These are phyloP conservation scores for Pandemis corylana DNA, from an alignment of 2,888 invertebrate genomes.

Conservation along the genomic window DNA sequence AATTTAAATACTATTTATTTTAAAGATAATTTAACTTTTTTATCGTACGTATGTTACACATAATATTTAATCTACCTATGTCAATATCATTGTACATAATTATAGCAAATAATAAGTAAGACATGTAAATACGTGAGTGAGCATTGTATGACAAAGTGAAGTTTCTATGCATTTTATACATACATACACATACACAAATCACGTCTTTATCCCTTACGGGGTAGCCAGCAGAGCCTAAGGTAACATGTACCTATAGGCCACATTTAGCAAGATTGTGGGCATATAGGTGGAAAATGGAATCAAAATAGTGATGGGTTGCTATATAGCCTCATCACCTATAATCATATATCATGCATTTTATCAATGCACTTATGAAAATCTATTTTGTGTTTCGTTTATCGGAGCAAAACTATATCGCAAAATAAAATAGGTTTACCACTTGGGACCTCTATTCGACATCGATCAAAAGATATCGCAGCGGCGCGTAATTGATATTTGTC, in stretches of 20 bases:
- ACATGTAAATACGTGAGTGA: neutral
- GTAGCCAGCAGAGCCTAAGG: too few relatives aligned
- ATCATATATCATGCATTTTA: conserved; percentile 19
- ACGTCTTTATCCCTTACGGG: too few relatives aligned
- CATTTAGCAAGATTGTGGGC: too few relatives aligned
- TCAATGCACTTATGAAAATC: conserved; percentile 27
- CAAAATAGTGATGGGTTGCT: too few relatives aligned
- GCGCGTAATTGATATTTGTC: neutral
- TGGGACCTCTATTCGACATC: neutral
- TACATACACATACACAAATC: too few relatives aligned
- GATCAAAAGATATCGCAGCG: neutral
- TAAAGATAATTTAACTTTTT: neutral
- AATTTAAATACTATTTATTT: conserved; percentile 4
- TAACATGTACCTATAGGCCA: too few relatives aligned
- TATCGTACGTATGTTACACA: neutral
- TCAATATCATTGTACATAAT: conserved; percentile 1
- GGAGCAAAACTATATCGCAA: conserved; percentile 14
- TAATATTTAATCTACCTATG: neutral
- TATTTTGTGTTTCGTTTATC: conserved; percentile 33
- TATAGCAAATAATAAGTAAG: neutral
- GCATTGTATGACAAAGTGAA: conserved; percentile 4
- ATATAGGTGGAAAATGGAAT: too few relatives aligned
- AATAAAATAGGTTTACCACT: conserved; percentile 7
- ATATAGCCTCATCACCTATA: too few relatives aligned
- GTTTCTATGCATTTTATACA: conserved; percentile 16